A percentile compares a stretch with the other conserved stretches of the same genome.
Conservation (phyloP, 2,797 vertebrate genomes). For the Enteromius paludinosus region DNA sequence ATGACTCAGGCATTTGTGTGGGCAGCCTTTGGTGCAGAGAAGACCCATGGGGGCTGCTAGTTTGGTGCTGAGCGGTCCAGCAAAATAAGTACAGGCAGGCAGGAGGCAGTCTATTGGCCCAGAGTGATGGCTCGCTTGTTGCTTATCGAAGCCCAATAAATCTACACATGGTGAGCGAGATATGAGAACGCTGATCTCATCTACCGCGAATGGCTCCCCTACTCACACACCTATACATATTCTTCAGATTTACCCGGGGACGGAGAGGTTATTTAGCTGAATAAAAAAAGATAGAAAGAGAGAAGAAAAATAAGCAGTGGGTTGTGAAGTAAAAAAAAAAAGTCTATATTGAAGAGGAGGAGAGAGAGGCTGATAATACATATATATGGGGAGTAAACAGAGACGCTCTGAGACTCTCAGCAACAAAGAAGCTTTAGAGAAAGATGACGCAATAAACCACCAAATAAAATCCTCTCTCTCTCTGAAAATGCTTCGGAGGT, state of each 20-base stretch:
- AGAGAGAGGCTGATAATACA: conserved; percentile 86
- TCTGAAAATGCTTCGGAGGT: conserved; percentile 62
- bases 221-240: conserved; percentile 80
- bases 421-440: conserved; percentile 77
- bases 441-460: conserved; percentile 77
- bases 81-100: conserved; percentile 88
- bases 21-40: conserved; percentile 68
- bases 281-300: conserved; percentile 67
- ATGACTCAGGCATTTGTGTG: conserved; percentile 81
- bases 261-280: conserved; percentile 80
- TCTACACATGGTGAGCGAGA: conserved; percentile 89
- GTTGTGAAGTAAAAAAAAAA: conserved; percentile 51
- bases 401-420: conserved; percentile 79
- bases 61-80: conserved; percentile 84
- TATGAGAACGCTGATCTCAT: conserved; percentile 93
- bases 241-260: conserved; percentile 86
- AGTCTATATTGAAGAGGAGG: conserved; percentile 74
- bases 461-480: conserved; percentile 57
- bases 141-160: conserved; percentile 94
- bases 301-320: conserved; percentile 71
- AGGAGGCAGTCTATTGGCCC: conserved; percentile 88
- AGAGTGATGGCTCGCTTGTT: conserved; percentile 90
- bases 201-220: conserved; percentile 85
- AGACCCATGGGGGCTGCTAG: conserved; percentile 78
- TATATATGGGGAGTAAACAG: conserved; percentile 89